These are phyloP conservation scores for Serilophus lunatus DNA, from an alignment of 2,113 vertebrate genomes.

Conservation along the genomic window DNA sequence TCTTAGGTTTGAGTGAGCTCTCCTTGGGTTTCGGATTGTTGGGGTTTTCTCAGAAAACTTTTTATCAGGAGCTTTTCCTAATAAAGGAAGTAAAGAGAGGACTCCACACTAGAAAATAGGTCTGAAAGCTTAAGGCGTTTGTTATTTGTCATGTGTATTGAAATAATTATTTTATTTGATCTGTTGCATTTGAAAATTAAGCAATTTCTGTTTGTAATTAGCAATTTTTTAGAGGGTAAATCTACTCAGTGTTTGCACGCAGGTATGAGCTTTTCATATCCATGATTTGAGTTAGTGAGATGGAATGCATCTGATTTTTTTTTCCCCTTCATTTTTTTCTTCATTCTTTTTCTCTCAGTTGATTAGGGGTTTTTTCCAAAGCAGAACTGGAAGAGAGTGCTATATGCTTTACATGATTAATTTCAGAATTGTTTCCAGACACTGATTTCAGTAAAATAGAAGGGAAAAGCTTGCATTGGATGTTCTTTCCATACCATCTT, in stretches of 20 bases:
- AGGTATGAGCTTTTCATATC: background rate
- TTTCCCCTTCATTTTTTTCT: background rate
- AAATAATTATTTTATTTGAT: background rate
- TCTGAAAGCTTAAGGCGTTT: background rate
- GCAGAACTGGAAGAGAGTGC: background rate
- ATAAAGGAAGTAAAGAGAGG: background rate
- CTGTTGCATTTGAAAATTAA: background rate
- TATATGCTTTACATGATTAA: background rate
- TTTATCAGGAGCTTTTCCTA: background rate
- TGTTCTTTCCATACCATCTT: background rate
- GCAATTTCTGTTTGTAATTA: background rate
- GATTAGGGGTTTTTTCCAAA: background rate
- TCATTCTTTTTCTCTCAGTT: background rate
- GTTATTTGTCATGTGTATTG: background rate
- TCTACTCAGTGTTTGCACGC: background rate
- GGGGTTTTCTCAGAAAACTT: background rate
- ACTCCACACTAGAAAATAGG: background rate
- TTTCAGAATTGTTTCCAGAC: background rate
- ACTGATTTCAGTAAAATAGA: background rate
- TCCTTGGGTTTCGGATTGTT: fast-evolving
- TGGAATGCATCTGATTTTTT: background rate
- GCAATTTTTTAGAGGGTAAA: background rate
- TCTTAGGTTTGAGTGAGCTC: background rate
- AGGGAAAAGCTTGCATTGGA: background rate
- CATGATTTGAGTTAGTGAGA: background rate